Evolutionary conservation across 23 tunicate species (phyloP).

Genomic region (Aplidium turbinatum): DNA sequence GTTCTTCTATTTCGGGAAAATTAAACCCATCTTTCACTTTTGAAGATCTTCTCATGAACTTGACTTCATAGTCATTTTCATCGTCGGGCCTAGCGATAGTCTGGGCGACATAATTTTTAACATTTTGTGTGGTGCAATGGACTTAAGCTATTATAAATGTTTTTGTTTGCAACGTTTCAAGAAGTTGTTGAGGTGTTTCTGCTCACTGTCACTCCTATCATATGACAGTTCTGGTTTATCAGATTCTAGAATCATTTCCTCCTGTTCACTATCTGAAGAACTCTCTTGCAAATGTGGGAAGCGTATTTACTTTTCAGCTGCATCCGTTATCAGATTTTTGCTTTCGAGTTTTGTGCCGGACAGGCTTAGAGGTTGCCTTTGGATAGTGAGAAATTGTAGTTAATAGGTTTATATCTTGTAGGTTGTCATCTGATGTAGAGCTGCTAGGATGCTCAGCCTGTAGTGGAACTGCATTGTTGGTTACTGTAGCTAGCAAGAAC

Average conservation of each 20-base stretch:
- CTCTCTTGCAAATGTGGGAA: constrained; percentile 1
- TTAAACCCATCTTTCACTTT: constrained; percentile 17
- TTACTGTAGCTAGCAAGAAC: constrained; percentile 16
- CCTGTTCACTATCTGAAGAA: background rate
- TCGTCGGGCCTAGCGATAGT: background rate
- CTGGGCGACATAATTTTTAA: background rate
- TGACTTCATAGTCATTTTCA: constrained; percentile 2
- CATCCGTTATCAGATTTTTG: constrained; percentile 8
- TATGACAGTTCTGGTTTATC: no score
- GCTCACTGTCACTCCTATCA: no score
- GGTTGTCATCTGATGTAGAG: background rate
- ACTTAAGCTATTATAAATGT: constrained; percentile 3
- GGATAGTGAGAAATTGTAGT: constrained; percentile 6
- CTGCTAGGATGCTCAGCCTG: background rate
- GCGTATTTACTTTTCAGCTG: background rate
- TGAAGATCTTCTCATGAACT: background rate
- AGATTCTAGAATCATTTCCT: no score
- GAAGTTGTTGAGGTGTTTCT: no score
- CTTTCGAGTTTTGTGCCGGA: constrained; percentile 10
- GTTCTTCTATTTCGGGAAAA: background rate
- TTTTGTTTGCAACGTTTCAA: no score
- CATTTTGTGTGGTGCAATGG: background rate
- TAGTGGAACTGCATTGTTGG: constrained; percentile 5
- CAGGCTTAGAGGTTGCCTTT: constrained; percentile 18
- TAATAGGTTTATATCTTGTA: constrained; percentile 7